Base-by-base conservation (phyloP, 2,797 vertebrate species). In the Salmo trutta region DNA sequence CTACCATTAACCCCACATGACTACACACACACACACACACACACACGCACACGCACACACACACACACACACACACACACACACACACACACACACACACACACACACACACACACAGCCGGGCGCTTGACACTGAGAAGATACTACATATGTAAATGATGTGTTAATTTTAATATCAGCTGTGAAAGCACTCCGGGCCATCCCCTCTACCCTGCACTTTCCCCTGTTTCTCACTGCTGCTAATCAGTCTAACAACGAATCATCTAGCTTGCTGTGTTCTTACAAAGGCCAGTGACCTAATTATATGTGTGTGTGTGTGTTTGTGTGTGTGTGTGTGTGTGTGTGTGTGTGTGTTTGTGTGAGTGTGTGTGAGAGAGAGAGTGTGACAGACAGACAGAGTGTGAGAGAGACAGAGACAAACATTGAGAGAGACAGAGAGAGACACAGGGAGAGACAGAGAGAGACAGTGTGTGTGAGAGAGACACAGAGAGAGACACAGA, bases 71-170 rank as follows among this genome's bases (percentile, higher is more conserved):
- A n/a, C 85, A 86, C 81, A 78, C 84, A 52, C 81, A 75, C 68
- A 81, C 83, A 65, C 85, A 86, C 81, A 78, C 84, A 64, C 47
- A 59, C 72, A 79, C 54, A 16, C 62, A 29, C 27, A 29, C 27
- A 29, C 27, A 29, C 27, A 29, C 27, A 29, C 27, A 70, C 81
- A 76, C 73, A 75, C 47, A 54, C 12, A 8, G 0, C 0, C 71
- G 36, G 53, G 77, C 16, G 24, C 66, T 81, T 71, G 77, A 80
- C 74, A 75, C 36, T 83, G 73, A 81, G 59, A 62, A 29, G 56
- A 87, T 75, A 88, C 88, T 88, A 85, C 80, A 81, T 83, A 91
- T 89, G 89, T 82, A 91, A 91, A 93, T 91, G 67, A 91, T 85
- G 85, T 89, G 86, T 86, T 90, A 86, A 91, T 89, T 84, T 90